Percentiles rank a stretch among this genome's conserved stretches.
Evolutionary conservation across 2,113 vertebrate genomes (phyloP).

Genomic region (Syrrhaptes paradoxus): DNA sequence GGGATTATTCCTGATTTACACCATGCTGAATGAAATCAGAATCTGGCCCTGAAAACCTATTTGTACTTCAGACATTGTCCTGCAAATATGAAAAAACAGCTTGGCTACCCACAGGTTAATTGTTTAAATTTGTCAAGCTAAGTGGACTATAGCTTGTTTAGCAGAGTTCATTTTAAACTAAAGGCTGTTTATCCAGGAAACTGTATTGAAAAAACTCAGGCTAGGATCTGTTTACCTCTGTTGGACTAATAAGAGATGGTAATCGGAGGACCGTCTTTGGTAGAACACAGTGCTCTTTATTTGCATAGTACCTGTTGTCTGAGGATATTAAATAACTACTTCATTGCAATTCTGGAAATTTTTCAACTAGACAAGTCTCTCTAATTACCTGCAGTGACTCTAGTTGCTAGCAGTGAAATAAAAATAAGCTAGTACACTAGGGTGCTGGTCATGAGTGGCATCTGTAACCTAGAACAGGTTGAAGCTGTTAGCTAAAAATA

Average conservation of each 20-base stretch:
- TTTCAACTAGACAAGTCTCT: constrained; percentile 12
- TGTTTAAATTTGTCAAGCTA: constrained; percentile 36
- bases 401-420: neutral
- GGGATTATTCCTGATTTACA: constrained; percentile 50
- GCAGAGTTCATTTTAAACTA: neutral
- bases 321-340: constrained; percentile 7
- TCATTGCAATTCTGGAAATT: constrained; percentile 12
- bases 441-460: neutral
- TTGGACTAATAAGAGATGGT: neutral
- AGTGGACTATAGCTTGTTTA: neutral
- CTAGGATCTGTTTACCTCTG: neutral
- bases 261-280: neutral
- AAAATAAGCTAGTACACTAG: neutral
- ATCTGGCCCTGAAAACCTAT: neutral
- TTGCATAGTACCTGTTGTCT: neutral
- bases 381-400: neutral
- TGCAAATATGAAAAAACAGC: neutral
- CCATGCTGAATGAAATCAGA: neutral
- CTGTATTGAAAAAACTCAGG: neutral
- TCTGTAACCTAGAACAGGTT: neutral
- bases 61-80: neutral
- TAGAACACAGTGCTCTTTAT: neutral
- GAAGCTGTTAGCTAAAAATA: neutral
- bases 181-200: neutral
- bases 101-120: neutral